Conservation (phyloP, 2,888 invertebrate species). For the Hyles lineata region DNA sequence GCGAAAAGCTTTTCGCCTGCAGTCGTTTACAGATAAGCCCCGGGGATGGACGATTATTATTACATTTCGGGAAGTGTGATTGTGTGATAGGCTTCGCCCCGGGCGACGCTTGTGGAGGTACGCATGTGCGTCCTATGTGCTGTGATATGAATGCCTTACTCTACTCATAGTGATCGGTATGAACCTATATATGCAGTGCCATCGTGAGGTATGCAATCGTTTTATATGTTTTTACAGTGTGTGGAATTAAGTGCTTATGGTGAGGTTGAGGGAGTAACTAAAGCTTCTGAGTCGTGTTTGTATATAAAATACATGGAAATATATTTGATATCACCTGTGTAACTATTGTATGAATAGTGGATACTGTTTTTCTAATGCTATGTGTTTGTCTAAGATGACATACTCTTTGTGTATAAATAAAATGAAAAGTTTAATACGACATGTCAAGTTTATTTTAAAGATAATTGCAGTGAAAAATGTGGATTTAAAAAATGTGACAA, state of each 20-base stretch:
- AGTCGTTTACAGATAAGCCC: slow-evolving; percentile 85
- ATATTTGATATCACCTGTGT: too few relatives aligned
- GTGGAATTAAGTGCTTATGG: background rate
- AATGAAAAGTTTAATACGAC: too few relatives aligned
- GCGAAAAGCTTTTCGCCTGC: slow-evolving; percentile 84
- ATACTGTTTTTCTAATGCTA: too few relatives aligned
- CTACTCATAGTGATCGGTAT: slow-evolving; percentile 80
- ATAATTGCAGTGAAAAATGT: too few relatives aligned
- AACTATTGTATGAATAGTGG: too few relatives aligned
- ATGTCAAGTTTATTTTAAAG: too few relatives aligned
- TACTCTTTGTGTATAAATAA: too few relatives aligned
- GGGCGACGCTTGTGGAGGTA: slow-evolving; percentile 67
- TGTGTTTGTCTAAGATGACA: too few relatives aligned
- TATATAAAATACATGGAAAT: too few relatives aligned
- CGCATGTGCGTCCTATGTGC: slow-evolving; percentile 63
- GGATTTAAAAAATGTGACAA: too few relatives aligned
- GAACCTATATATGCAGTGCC: slow-evolving; percentile 84
- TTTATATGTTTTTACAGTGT: slow-evolving; percentile 37
- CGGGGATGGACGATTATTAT: slow-evolving; percentile 84
- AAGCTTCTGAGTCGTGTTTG: too few relatives aligned
- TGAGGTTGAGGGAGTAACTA: too few relatives aligned
- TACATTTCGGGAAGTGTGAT: slow-evolving; percentile 77
- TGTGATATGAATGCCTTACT: slow-evolving; percentile 51
- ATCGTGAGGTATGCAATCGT: slow-evolving; percentile 79
- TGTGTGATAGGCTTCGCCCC: slow-evolving; percentile 73